phyloP scores from a whole-genome alignment of 92 coral and sea anemone species.

The Ricordea florida region DNA sequence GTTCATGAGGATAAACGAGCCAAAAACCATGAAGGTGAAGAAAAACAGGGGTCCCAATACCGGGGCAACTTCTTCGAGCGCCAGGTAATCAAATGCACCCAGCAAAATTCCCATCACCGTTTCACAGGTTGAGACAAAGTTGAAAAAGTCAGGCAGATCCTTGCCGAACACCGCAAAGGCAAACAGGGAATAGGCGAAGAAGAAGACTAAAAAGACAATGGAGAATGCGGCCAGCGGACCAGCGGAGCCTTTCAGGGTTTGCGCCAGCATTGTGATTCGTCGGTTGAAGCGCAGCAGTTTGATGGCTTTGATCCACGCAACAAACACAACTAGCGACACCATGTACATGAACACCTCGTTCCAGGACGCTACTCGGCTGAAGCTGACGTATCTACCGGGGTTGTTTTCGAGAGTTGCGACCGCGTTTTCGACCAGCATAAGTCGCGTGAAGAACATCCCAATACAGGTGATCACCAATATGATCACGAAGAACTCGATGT shows the following conservation, averaged over 20 bases:
- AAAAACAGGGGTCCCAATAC: slow-evolving; percentile 84
- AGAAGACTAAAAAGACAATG: slow-evolving; percentile 79
- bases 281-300: slow-evolving; percentile 88
- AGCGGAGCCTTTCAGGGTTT: slow-evolving; percentile 81
- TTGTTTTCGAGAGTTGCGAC: slow-evolving; percentile 51
- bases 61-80: slow-evolving; percentile 72
- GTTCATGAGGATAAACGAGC: slow-evolving; percentile 87
- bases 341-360: slow-evolving; percentile 82
- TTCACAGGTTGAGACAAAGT: slow-evolving; percentile 81
- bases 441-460: slow-evolving; percentile 82
- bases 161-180: slow-evolving; percentile 88
- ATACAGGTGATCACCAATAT: slow-evolving; percentile 72
- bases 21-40: slow-evolving; percentile 90
- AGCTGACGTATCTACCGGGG: slow-evolving; percentile 72
- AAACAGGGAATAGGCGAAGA: slow-evolving; percentile 80
- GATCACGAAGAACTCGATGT: slow-evolving; percentile 73
- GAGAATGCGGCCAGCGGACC: slow-evolving; percentile 90
- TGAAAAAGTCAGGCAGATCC: slow-evolving; percentile 64
- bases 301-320: slow-evolving; percentile 82
- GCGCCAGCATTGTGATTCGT: slow-evolving; percentile 75
- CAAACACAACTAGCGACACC: slow-evolving; percentile 79
- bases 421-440: slow-evolving; percentile 69
- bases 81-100: slow-evolving; percentile 84
- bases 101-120: slow-evolving; percentile 86
- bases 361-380: slow-evolving; percentile 86